These are phyloP conservation scores for Pocota personata DNA, from an alignment of 2,888 invertebrate species.

Conservation along the genomic window DNA sequence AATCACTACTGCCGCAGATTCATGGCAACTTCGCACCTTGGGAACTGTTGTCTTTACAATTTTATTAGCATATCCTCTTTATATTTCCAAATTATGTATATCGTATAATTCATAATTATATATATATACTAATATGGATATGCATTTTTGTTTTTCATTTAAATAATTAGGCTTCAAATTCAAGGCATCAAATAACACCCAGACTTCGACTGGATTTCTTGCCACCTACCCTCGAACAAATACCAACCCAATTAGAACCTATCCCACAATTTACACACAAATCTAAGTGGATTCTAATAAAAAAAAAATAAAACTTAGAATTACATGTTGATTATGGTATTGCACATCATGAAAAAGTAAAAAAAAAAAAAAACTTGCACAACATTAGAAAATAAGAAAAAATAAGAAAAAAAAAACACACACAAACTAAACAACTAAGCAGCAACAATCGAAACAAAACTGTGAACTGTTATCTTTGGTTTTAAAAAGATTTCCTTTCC, in stretches of 20 bases:
- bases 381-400: conserved; percentile 34
- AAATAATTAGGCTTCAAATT: no score
- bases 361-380: conserved; percentile 45
- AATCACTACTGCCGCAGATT: no score
- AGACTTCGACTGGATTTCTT: neutral
- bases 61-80: no score
- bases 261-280: conserved; percentile 10
- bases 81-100: no score
- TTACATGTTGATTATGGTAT: conserved; percentile 39
- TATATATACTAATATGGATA: no score
- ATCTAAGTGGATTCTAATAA: conserved; percentile 7
- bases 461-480: conserved; percentile 36
- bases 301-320: conserved; percentile 24
- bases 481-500: neutral
- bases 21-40: no score
- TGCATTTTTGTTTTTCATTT: neutral
- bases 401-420: neutral
- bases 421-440: conserved; percentile 15
- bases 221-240: neutral
- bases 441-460: conserved; percentile 60
- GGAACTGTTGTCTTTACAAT: no score
- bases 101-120: no score
- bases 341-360: conserved; percentile 54
- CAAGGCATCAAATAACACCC: neutral
- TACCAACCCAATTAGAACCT: conserved; percentile 22